Evolutionary conservation across 2,113 vertebrate genomes (phyloP).

Genomic region (Gavia stellata): DNA sequence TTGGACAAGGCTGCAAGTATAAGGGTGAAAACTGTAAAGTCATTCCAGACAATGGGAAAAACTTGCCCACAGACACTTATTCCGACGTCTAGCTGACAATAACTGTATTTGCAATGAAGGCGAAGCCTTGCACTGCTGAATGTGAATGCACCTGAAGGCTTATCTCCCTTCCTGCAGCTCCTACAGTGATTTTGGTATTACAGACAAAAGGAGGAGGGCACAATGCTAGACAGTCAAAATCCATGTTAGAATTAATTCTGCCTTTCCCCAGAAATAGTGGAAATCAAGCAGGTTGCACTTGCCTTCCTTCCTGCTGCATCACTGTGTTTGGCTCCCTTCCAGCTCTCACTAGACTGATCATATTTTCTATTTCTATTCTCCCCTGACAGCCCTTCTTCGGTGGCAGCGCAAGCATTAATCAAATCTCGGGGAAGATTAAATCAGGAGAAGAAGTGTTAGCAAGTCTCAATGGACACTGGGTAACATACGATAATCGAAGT

Average conservation of each 20-base stretch:
- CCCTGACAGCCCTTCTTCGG: conserved; percentile 88
- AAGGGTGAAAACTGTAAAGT: background rate
- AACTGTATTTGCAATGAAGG: background rate
- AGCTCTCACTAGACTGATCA: background rate
- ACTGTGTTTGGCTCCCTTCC: background rate
- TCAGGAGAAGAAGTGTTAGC: conserved; percentile 83
- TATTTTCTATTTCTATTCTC: background rate
- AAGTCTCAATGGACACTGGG: conserved; percentile 89
- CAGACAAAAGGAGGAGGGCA: background rate
- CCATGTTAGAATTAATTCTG: background rate
- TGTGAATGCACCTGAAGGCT: background rate
- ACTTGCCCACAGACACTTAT: background rate
- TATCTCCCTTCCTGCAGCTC: background rate
- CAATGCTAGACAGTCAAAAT: background rate
- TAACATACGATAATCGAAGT: conserved; percentile 18
- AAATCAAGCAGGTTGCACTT: background rate
- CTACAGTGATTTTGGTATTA: background rate
- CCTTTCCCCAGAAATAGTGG: background rate
- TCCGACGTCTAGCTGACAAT: background rate
- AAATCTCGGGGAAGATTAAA: conserved; percentile 89
- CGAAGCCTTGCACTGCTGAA: background rate
- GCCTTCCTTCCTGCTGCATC: background rate
- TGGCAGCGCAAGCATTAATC: conserved; percentile 83
- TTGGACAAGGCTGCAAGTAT: background rate
- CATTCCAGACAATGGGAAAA: background rate